These are phyloP conservation scores for Musca domestica DNA, from an alignment of 1,140 invertebrate genomes.

Conservation along the genomic window DNA sequence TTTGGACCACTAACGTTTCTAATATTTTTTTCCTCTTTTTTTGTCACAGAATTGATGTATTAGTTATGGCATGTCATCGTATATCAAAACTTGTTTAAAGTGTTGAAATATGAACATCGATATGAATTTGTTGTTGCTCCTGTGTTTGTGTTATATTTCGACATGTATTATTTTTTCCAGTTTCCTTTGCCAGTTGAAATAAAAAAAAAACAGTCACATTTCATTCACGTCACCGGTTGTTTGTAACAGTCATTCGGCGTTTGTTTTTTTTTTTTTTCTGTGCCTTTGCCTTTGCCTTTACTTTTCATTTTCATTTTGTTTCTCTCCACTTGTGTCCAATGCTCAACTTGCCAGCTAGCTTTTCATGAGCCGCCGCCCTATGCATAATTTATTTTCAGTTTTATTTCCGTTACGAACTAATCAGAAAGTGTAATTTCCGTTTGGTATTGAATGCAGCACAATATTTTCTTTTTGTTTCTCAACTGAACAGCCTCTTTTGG, in stretches of 20 bases:
- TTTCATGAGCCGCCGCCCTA: constrained; percentile 17
- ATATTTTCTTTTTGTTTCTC: constrained; percentile 9
- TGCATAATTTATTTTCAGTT: constrained; percentile 27
- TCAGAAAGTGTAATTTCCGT: constrained; percentile 30
- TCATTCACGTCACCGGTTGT: not conserved
- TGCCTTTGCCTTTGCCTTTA: not conserved
- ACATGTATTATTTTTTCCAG: too few species aligned
- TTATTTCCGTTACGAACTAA: constrained; percentile 29
- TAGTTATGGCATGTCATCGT: too few species aligned
- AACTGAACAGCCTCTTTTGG: not conserved
- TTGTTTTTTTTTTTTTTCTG: not conserved
- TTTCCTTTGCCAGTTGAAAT: too few species aligned
- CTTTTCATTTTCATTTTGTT: not conserved
- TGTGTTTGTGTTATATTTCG: too few species aligned
- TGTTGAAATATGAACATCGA: too few species aligned
- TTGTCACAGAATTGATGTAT: too few species aligned
- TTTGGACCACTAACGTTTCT: too few species aligned
- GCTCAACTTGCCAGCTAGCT: not conserved
- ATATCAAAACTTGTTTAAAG: too few species aligned
- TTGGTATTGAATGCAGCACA: constrained; percentile 16
- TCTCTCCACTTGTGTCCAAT: constrained; percentile 5
- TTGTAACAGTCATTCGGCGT: not conserved
- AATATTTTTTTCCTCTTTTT: too few species aligned
- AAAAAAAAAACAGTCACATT: too few species aligned
- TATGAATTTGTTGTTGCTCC: too few species aligned